Conservation (phyloP, 2,113 vertebrate species). For the Bubo blakistoni region DNA sequence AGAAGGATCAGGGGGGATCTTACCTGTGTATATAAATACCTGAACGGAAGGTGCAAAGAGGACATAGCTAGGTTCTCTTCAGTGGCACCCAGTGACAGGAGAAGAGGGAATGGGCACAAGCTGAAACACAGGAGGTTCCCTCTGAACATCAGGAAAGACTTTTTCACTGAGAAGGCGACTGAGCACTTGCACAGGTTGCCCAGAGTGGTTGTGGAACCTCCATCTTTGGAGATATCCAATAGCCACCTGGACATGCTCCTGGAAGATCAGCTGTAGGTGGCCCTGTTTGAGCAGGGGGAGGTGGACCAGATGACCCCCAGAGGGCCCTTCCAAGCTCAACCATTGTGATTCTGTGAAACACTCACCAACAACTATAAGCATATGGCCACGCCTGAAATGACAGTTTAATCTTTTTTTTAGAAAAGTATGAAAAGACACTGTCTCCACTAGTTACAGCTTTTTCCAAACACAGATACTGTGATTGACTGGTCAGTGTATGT, state of each 20-base stretch:
- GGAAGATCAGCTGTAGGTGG: not conserved
- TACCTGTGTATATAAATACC: not conserved
- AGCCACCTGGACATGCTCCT: not conserved
- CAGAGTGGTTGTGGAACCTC: not conserved
- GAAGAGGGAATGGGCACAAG: not conserved
- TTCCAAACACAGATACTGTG: not conserved
- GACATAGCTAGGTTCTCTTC: not conserved
- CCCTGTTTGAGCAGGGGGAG: not conserved
- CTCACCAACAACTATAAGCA: not conserved
- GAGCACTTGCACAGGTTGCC: not conserved
- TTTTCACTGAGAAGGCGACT: not conserved
- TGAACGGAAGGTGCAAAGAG: not conserved
- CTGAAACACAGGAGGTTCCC: not conserved
- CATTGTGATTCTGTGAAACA: not conserved
- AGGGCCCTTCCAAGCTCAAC: not conserved
- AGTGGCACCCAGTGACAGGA: not conserved
- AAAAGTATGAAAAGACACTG: not conserved
- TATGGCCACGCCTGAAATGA: not conserved
- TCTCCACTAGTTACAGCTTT: not conserved
- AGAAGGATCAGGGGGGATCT: not conserved
- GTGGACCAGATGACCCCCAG: not conserved
- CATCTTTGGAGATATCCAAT: not conserved
- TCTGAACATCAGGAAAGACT: not conserved
- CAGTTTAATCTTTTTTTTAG: not conserved
- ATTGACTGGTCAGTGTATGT: not conserved